These are phyloP conservation scores for Saccopteryx leptura DNA, from an alignment of 2,113 vertebrate species.

Conservation along the genomic window DNA sequence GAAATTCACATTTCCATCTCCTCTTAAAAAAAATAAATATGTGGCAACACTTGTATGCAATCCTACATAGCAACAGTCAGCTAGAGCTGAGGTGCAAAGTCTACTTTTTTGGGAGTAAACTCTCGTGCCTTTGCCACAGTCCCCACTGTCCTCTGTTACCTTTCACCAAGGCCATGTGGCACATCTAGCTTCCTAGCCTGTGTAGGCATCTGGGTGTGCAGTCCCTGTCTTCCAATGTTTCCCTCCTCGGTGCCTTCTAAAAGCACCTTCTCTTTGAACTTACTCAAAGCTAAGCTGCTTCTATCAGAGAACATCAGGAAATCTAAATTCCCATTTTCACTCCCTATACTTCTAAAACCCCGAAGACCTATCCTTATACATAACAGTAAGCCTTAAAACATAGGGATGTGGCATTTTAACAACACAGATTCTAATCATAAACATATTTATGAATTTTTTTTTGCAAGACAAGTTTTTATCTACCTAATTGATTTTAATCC, in stretches of 20 bases:
- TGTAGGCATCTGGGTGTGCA: not conserved
- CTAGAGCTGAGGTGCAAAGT: not conserved
- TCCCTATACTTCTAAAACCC: not conserved
- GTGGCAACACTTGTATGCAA: not conserved
- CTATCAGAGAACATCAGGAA: not conserved
- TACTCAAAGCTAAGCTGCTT: not conserved
- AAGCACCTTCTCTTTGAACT: not conserved
- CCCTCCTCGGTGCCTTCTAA: not conserved
- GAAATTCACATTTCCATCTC: slow-evolving; percentile 14
- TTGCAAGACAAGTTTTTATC: not conserved
- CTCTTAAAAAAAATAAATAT: not conserved
- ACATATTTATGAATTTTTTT: not conserved
- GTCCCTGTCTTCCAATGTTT: not conserved
- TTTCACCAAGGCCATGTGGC: not conserved
- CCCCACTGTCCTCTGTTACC: not conserved
- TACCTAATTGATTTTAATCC: not conserved
- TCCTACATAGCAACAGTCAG: not conserved
- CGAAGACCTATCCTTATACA: not conserved
- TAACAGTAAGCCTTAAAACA: slow-evolving; percentile 7
- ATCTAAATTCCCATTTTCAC: not conserved
- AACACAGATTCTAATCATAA: slow-evolving; percentile 23
- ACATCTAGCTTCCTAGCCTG: not conserved
- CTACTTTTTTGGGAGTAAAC: too few relatives aligned
- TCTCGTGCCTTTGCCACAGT: not conserved
- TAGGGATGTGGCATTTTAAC: not conserved